Base-by-base conservation (phyloP, 2,888 invertebrate genomes). In the Parnassius orleans region DNA sequence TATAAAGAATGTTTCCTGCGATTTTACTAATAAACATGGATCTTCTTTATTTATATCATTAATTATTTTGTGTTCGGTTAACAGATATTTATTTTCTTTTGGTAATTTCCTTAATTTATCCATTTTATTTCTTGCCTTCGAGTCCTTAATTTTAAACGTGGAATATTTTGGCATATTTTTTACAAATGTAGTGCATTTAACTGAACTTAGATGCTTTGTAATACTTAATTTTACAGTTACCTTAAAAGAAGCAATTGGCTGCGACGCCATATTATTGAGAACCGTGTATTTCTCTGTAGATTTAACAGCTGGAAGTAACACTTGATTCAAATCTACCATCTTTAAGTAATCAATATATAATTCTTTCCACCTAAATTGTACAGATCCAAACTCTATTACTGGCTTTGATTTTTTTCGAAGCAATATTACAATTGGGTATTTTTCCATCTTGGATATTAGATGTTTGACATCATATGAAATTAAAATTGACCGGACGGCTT, bases 351-450 rank as follows among this genome's bases (percentile, higher is more conserved):
- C 73, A 33, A 80, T 72, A 62, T 71, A 84, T 9, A 64, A 58
- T 10, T 70, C 65, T 63, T 72, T 78, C 90, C 90, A 90, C 0
- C 81, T 78, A 57, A 90, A 78, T 11, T 71, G 64, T 10, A 78
- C 73, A 1, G 78, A 80, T 1, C 87, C 90, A 46, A 86, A 59
- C 68, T 72, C 77, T 54, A 70, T 67, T 24, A 73, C 66, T 1
- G 72, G 69, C 12, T 76, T 60, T 24, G 68, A 65, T 66, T 77
- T 82, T 61, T 72, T 78, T 68, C 78, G 83, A 5, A 90, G 59
- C 2, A 76, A 76, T 58, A 91, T 48, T 67, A 84, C 78, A 63
- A 91, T 76, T 7, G 87, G 84, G 70, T 78, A 78, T 19, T 69
- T 67, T 62, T 73, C 75, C 89, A 90, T 89, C 19, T 72, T 73